Conservation (phyloP, 2,888 invertebrate genomes). For the Bhutanitis thaidina region DNA sequence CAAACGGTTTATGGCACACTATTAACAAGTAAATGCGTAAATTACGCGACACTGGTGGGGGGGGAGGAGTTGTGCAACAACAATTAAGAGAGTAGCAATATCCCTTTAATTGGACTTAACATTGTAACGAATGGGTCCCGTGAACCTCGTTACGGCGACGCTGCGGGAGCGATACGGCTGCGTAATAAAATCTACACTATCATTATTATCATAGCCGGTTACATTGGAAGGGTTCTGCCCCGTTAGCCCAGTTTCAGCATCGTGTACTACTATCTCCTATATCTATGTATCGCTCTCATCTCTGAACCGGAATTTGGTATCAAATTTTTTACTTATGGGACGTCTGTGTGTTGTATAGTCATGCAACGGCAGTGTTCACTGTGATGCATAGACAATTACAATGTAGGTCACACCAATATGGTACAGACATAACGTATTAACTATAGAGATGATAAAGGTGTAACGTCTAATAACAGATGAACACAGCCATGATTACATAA, state of each 20-base stretch:
- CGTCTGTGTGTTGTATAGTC: too few species aligned
- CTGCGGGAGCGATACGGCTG: constrained; percentile 31
- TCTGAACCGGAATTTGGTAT: too few species aligned
- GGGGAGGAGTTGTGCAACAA: constrained; percentile 42
- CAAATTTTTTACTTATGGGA: too few species aligned
- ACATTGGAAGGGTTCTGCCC: constrained; percentile 4
- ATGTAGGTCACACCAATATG: too few species aligned
- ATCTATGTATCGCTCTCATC: too few species aligned
- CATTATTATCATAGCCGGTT: constrained; percentile 14
- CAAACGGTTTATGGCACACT: constrained; percentile 1
- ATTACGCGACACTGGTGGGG: constrained; percentile 38
- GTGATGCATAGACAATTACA: too few species aligned
- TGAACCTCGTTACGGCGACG: constrained; percentile 33
- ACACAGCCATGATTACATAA: too few species aligned
- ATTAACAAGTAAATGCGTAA: constrained; percentile 28
- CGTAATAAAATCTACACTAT: constrained; percentile 40
- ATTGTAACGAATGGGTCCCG: constrained; percentile 47
- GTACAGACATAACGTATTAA: too few species aligned
- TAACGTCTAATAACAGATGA: too few species aligned
- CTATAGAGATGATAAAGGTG: too few species aligned
- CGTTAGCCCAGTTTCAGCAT: constrained; percentile 9
- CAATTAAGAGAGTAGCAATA: constrained; percentile 50
- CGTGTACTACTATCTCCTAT: too few species aligned
- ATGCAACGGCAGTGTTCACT: too few species aligned
- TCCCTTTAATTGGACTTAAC: constrained; percentile 51